phyloP scores from a whole-genome alignment of 2,888 invertebrate genomes.

The Steinernema carpocapsae region DNA sequence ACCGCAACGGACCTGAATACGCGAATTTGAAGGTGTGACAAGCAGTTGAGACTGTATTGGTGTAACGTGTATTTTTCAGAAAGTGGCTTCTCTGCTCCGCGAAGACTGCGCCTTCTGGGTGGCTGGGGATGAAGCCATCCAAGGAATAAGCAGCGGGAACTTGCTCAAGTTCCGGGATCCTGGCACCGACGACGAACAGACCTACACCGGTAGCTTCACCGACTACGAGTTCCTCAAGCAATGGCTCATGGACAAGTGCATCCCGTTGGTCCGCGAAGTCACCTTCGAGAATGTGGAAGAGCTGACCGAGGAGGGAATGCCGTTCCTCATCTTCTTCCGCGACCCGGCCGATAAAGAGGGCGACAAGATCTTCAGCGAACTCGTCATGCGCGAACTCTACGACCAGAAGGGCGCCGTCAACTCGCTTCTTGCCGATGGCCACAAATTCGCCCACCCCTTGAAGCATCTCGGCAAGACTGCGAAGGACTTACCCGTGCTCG shows the following conservation, averaged over 20 bases:
- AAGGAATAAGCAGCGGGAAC: constrained; percentile 50
- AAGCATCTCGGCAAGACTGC: constrained; percentile 92
- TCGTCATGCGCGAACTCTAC: constrained; percentile 77
- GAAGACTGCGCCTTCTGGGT: constrained; percentile 94
- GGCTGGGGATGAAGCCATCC: constrained; percentile 72
- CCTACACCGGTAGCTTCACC: constrained; percentile 63
- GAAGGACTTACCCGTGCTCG: constrained; percentile 89
- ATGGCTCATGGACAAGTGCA: constrained; percentile 91
- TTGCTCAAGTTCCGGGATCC: constrained; percentile 61
- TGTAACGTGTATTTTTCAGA: constrained; percentile 48
- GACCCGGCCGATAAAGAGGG: constrained; percentile 82
- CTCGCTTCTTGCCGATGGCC: constrained; percentile 95
- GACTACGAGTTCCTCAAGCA: constrained; percentile 78
- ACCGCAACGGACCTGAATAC: constrained; percentile 56
- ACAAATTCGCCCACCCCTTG: constrained; percentile 93
- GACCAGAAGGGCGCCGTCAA: constrained; percentile 91
- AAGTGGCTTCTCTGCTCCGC: constrained; percentile 79
- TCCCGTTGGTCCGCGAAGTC: constrained; percentile 96
- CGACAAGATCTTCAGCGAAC: constrained; percentile 83
- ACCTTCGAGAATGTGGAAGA: constrained; percentile 97
- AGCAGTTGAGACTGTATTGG: constrained; percentile 34
- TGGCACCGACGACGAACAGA: constrained; percentile 59
- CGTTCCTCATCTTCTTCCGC: constrained; percentile 96
- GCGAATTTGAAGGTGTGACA: constrained; percentile 48
- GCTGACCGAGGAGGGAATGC: constrained; percentile 77